These are phyloP conservation scores for Autographa gamma DNA, from an alignment of 2,888 invertebrate genomes.

Conservation along the genomic window DNA sequence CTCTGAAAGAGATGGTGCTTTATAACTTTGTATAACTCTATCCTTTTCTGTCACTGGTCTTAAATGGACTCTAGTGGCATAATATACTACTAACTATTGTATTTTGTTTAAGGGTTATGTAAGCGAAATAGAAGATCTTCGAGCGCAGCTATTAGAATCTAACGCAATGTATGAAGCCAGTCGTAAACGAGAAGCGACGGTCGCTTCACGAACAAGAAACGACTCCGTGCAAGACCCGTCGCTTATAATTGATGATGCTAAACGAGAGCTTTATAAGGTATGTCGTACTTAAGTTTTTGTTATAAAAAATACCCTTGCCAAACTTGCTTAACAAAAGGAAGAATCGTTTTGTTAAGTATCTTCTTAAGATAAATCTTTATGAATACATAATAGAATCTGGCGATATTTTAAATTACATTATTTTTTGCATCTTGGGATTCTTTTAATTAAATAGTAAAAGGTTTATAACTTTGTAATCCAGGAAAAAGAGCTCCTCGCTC, in stretches of 20 bases:
- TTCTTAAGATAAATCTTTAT: too few relatives aligned
- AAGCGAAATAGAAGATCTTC: conserved; percentile 96
- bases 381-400: too few relatives aligned
- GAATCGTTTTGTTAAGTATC: too few relatives aligned
- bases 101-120: conserved; percentile 91
- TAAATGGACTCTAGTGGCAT: too few relatives aligned
- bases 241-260: conserved; percentile 92
- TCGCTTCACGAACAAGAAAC: conserved; percentile 74
- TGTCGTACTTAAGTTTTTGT: neutral
- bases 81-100: too few relatives aligned
- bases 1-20: too few relatives aligned
- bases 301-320: neutral
- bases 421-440: too few relatives aligned
- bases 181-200: conserved; percentile 75
- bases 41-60: too few relatives aligned
- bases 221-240: conserved; percentile 79
- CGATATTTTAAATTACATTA: too few relatives aligned
- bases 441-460: too few relatives aligned
- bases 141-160: conserved; percentile 96
- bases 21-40: too few relatives aligned
- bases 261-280: conserved; percentile 92
- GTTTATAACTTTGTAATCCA: conserved; percentile 60
- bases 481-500: conserved; percentile 85
- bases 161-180: conserved; percentile 85
- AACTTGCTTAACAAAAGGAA: too few relatives aligned